Percentiles rank a stretch among this genome's conserved stretches.
These are phyloP conservation scores for Tapera naevia DNA, from an alignment of 2,797 vertebrate genomes.

Conservation along the genomic window DNA sequence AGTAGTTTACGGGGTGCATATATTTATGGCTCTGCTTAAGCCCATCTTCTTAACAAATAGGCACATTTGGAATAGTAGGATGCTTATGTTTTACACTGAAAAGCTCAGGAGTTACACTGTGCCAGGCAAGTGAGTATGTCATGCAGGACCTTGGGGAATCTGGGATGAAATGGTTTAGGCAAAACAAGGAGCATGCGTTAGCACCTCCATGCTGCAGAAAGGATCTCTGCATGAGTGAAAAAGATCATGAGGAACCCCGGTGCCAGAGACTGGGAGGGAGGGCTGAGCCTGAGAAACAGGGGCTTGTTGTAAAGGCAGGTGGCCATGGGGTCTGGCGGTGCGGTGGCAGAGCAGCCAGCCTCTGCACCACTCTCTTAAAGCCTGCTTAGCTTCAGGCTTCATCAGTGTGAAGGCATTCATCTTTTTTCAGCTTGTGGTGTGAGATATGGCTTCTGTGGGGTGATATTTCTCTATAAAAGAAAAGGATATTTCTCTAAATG, in stretches of 20 bases:
- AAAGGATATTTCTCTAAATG: slow-evolving; percentile 46
- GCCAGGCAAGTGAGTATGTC: not conserved
- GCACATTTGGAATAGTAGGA: not conserved
- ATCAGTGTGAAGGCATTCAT: not conserved
- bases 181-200: not conserved
- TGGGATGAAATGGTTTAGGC: not conserved
- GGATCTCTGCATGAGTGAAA: not conserved
- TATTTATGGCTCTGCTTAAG: not conserved
- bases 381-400: not conserved
- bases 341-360: fast-evolving
- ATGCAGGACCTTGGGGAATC: not conserved
- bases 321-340: not conserved
- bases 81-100: not conserved
- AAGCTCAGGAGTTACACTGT: not conserved
- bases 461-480: not conserved
- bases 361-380: not conserved
- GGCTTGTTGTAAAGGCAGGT: not conserved
- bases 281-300: not conserved
- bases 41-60: not conserved
- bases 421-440: not conserved
- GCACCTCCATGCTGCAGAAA: fast-evolving
- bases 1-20: not conserved
- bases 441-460: not conserved
- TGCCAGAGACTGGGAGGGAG: not conserved
- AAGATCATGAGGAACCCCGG: not conserved